Conservation (phyloP, 2,888 invertebrate species). For the Allygus modestus region DNA sequence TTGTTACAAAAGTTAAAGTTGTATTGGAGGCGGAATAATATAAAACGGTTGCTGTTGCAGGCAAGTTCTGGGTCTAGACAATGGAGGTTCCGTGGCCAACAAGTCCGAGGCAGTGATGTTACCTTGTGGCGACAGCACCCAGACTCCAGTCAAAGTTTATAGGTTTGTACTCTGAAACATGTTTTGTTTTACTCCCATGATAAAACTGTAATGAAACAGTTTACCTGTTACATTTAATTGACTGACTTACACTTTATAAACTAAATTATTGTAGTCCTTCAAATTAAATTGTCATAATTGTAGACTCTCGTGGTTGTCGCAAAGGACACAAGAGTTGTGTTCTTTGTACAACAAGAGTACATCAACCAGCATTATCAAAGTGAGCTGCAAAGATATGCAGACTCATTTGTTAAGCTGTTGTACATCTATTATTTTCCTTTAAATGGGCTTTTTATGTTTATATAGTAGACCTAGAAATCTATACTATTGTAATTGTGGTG, state of each 20-base stretch:
- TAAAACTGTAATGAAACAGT: neutral
- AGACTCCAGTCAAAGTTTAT: conserved; percentile 77
- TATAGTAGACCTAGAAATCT: too few relatives aligned
- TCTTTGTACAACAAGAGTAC: conserved; percentile 17
- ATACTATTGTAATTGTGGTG: too few relatives aligned
- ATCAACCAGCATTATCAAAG: conserved; percentile 52
- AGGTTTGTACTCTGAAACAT: conserved; percentile 73
- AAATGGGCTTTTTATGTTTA: too few relatives aligned
- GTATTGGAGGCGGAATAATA: too few relatives aligned
- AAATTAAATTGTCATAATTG: neutral
- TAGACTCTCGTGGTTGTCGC: neutral
- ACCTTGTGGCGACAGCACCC: conserved; percentile 80
- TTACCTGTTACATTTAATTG: neutral
- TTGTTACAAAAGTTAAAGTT: too few relatives aligned
- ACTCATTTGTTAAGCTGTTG: conserved; percentile 49
- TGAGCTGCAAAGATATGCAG: conserved; percentile 30
- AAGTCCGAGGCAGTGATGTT: conserved; percentile 75
- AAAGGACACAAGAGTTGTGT: neutral
- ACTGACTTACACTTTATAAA: neutral
- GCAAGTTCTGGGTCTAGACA: conserved; percentile 69
- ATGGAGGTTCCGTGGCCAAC: conserved; percentile 63
- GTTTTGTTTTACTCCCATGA: neutral
- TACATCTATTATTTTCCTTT: too few relatives aligned
- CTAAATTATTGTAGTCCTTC: neutral
- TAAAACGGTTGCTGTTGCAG: conserved; percentile 54